Percentiles rank a stretch among this genome's conserved stretches.
phyloP scores from a whole-genome alignment of 2,888 invertebrate species.

The Drosophila neutralis region DNA sequence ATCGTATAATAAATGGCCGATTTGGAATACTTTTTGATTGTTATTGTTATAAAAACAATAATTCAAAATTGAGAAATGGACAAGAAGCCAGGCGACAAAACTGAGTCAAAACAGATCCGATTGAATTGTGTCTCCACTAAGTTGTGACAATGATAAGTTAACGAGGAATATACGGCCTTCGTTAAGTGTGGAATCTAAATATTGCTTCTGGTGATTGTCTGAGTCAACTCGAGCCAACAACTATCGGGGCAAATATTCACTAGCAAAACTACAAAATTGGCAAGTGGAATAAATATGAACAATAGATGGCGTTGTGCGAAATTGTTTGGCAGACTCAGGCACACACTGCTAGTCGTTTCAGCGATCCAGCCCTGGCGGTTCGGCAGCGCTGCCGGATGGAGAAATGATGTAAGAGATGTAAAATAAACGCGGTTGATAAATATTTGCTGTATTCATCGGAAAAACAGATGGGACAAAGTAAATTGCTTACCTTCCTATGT shows the following conservation, averaged over 20 bases:
- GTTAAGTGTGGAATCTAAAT: background rate
- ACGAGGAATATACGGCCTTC: background rate
- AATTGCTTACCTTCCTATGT: too few species aligned
- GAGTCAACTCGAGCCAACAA: background rate
- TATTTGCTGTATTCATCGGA: background rate
- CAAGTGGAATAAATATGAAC: background rate
- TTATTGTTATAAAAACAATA: background rate
- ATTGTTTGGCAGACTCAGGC: background rate
- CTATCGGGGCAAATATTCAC: background rate
- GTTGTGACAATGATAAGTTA: rapidly evolving
- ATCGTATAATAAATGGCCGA: background rate
- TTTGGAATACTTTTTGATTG: background rate
- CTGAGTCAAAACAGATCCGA: background rate
- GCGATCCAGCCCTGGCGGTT: background rate
- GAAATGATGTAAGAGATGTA: background rate
- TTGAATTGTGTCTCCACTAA: background rate
- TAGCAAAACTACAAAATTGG: background rate
- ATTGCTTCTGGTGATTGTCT: background rate
- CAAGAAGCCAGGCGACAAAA: background rate
- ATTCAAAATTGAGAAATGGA: background rate
- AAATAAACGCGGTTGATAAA: background rate
- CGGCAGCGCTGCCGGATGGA: background rate
- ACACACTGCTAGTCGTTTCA: background rate
- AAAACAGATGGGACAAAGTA: too few species aligned
- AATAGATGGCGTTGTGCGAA: conserved; percentile 1